Conservation (phyloP, 2,888 invertebrate species). For the Yponomeuta cagnagella region DNA sequence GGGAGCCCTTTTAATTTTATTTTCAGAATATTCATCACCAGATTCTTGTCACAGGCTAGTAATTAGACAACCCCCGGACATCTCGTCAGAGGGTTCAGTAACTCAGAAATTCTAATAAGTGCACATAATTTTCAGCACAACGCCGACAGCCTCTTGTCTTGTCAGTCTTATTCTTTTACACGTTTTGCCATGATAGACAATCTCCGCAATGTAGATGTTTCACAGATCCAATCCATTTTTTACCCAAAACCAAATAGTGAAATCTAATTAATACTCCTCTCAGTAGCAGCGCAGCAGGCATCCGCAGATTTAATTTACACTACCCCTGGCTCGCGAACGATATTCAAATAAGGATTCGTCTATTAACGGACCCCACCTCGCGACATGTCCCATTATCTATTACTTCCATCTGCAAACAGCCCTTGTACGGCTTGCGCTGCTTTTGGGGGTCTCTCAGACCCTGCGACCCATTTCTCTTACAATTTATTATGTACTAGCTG, state of each 20-base stretch:
- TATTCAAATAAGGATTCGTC: constrained; percentile 74
- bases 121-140: no score
- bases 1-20: no score
- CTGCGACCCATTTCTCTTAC: not conserved
- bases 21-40: no score
- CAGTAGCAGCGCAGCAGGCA: constrained; percentile 46
- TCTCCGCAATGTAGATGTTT: no score
- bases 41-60: no score
- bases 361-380: constrained; percentile 63
- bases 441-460: constrained; percentile 8
- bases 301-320: constrained; percentile 62
- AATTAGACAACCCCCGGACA: no score
- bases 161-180: no score
- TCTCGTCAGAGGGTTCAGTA: no score
- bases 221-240: not conserved
- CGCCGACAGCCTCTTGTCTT: no score
- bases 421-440: constrained; percentile 28
- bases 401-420: constrained; percentile 50
- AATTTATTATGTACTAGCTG: no score
- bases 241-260: not conserved
- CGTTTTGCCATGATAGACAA: no score
- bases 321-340: constrained; percentile 63
- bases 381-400: constrained; percentile 67
- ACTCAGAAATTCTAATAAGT: no score
- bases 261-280: constrained; percentile 5